Evolutionary conservation across 2,888 invertebrate genomes (phyloP), one percentile per base, ranked within the genome.

Genomic region (Pheosia tremula): DNA sequence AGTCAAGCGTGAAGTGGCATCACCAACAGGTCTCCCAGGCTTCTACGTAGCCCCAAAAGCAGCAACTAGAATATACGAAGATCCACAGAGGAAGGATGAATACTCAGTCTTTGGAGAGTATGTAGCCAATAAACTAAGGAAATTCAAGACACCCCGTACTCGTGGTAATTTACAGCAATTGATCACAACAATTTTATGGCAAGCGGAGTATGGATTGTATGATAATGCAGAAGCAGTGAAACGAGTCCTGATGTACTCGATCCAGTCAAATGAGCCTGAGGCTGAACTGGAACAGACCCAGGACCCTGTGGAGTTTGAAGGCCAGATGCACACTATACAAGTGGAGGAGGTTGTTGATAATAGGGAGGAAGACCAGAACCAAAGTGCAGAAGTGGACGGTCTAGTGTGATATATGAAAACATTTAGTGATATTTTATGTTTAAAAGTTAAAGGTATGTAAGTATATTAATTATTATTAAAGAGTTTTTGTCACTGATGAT

Each of bases 181-280:
- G 24, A 90, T 93, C 0, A 89, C 93, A 38, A 93, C 93, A 4
- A 86, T 93, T 68, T 66, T 93, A 36, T 93, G 93, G 93, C 93
- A 93, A 68, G 91, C 92, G 0, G 93, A 93, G 59, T 92, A 91
- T 74, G 93, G 93, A 0, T 64, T 89, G 11, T 93, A 90, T 72
- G 90, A 92, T 60, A 84, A 79, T 73, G 86, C 91, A 7, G 91
- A 91, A 0, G 80, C 91, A 0, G 90, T 93, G 0, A 92, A 89
- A 67, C 68, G 87, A 62, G 84, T 93, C 0, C 72, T 92, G 0
- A 75, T 90, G 77, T 86, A 83, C 67, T 83, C 87, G 0, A 70
- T 88, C 1, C 84, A 86, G 13, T 69, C 81, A 10, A 24, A 36
- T 24, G 37, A 53, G 11, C 72, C 76, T 0, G 79, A 75, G 37